A percentile compares a stretch with the other conserved stretches of the same genome.
These are phyloP conservation scores for Sinocyclocheilus grahami DNA, from an alignment of 2,113 vertebrate species.

Conservation along the genomic window DNA sequence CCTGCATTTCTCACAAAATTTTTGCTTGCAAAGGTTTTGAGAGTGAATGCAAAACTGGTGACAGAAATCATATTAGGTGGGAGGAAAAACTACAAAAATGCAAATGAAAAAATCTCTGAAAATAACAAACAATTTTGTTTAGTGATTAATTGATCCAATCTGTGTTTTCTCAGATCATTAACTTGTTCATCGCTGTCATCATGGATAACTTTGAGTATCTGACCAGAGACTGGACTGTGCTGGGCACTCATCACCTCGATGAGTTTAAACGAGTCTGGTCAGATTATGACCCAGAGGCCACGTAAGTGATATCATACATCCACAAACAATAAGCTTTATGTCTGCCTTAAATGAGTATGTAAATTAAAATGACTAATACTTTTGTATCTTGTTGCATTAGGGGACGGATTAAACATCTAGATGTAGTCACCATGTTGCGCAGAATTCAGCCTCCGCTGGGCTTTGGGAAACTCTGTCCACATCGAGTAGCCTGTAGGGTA, in stretches of 20 bases:
- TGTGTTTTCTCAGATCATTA: conserved; percentile 84
- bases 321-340: background rate
- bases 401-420: conserved; percentile 81
- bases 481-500: conserved; percentile 90
- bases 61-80: background rate
- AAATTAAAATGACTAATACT: too few species aligned
- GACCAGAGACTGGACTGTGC: conserved; percentile 92
- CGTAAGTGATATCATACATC: conserved; percentile 79
- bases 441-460: conserved; percentile 89
- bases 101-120: conserved; percentile 51
- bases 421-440: conserved; percentile 86
- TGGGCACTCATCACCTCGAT: conserved; percentile 92
- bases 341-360: conserved; percentile 57
- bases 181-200: conserved; percentile 93
- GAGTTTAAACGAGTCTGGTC: conserved; percentile 97
- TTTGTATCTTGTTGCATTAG: conserved; percentile 48
- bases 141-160: background rate
- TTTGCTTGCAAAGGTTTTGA: too few species aligned
- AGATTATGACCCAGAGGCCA: conserved; percentile 92
- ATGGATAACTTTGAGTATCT: conserved; percentile 98
- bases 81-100: too few species aligned
- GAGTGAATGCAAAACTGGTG: too few species aligned
- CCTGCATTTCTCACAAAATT: too few species aligned
- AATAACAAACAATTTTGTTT: background rate
- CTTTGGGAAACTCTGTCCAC: conserved; percentile 86